A percentile compares a stretch with the other conserved stretches of the same genome.
Conservation (phyloP, 2,888 invertebrate species). For the Coleophora deauratella region DNA sequence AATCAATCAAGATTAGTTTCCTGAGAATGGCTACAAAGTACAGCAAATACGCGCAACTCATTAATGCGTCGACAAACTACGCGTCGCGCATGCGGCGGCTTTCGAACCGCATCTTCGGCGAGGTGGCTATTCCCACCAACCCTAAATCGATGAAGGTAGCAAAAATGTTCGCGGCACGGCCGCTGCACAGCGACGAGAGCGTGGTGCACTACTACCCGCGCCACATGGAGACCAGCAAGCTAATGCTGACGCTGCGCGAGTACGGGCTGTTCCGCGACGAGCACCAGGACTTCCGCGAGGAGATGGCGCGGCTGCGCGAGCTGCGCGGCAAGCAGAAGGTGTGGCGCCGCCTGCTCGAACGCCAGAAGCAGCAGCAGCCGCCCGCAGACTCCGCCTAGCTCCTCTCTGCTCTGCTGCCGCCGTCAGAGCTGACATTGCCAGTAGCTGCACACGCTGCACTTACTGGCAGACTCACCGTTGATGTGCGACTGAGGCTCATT, state of each 20-base stretch:
- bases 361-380: too few relatives aligned
- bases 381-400: background rate
- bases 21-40: slow-evolving; percentile 74
- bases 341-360: slow-evolving; percentile 62
- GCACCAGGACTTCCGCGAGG: slow-evolving; percentile 91
- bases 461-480: too few relatives aligned
- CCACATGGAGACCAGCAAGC: slow-evolving; percentile 81
- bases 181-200: slow-evolving; percentile 81
- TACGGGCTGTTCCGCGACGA: slow-evolving; percentile 91
- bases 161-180: slow-evolving; percentile 82
- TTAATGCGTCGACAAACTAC: slow-evolving; percentile 83
- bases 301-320: slow-evolving; percentile 83
- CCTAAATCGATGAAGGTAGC: slow-evolving; percentile 86
- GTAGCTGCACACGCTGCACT: too few relatives aligned
- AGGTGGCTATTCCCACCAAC: slow-evolving; percentile 85
- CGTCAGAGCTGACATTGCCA: too few relatives aligned
- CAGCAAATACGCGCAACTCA: slow-evolving; percentile 80
- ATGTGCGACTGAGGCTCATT: too few relatives aligned
- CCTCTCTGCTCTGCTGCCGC: too few relatives aligned
- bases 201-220: slow-evolving; percentile 90
- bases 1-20: too few relatives aligned
- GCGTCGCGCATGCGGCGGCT: slow-evolving; percentile 89
- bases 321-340: slow-evolving; percentile 83
- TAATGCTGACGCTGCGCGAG: slow-evolving; percentile 82
- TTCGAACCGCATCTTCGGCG: slow-evolving; percentile 91